A percentile compares a stretch with the other conserved stretches of the same genome.
These are phyloP conservation scores for Crocodylus rhombifer DNA, from an alignment of 2,797 vertebrate species.

Conservation along the genomic window DNA sequence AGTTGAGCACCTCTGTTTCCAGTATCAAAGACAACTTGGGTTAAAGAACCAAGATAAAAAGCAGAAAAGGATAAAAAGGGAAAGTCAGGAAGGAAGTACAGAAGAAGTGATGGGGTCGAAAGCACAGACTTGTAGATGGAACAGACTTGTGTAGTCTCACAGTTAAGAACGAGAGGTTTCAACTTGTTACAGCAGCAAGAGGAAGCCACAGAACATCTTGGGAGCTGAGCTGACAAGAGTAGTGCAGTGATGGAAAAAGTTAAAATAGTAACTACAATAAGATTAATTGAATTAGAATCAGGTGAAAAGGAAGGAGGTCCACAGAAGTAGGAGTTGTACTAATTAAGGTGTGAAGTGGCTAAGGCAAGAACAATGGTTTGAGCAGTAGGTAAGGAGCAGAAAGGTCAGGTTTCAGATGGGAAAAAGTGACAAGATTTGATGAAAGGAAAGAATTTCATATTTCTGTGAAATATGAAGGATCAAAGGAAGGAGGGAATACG, in stretches of 20 bases:
- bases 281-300: neutral
- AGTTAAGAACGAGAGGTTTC: neutral
- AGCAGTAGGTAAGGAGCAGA: neutral
- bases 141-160: neutral
- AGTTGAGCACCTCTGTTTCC: neutral
- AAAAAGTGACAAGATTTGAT: neutral
- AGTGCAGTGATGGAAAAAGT: neutral
- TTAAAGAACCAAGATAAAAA: neutral
- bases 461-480: neutral
- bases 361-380: neutral
- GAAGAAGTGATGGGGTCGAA: neutral
- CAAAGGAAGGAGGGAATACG: neutral
- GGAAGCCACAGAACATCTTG: neutral
- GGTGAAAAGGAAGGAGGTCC: neutral
- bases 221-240: neutral
- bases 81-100: neutral
- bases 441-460: fast-evolving
- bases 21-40: neutral
- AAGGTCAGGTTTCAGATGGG: neutral
- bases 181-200: neutral
- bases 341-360: neutral
- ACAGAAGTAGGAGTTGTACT: neutral
- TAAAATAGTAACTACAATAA: neutral
- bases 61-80: too few relatives aligned
- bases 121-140: neutral